A percentile compares a stretch with the other conserved stretches of the same genome.
Conservation (phyloP, 2,113 vertebrate species). For the Psilopogon haemacephalus region DNA sequence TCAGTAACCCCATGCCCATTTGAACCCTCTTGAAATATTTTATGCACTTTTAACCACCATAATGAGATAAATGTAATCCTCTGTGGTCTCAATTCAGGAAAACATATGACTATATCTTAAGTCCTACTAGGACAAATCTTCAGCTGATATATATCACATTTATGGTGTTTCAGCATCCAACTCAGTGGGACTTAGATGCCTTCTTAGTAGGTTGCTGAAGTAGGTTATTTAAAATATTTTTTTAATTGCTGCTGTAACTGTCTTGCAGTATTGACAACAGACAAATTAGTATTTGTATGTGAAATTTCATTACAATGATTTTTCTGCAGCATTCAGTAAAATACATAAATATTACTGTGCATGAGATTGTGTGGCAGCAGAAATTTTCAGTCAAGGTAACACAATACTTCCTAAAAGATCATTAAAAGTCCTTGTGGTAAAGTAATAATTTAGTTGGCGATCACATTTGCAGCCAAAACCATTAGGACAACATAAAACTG, state of each 20-base stretch:
- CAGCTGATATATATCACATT: background rate
- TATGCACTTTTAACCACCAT: background rate
- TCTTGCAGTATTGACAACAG: background rate
- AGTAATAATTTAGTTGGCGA: background rate
- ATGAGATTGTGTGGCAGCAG: background rate
- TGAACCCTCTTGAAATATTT: background rate
- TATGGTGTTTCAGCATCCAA: background rate
- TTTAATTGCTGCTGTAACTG: background rate
- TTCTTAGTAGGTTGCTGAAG: background rate
- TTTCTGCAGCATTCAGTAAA: background rate
- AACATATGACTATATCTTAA: background rate
- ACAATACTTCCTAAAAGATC: background rate
- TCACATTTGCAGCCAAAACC: conserved; percentile 58
- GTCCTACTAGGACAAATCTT: background rate
- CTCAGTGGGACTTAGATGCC: background rate
- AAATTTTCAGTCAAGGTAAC: conserved; percentile 15
- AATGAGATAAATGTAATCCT: background rate
- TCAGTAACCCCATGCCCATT: background rate
- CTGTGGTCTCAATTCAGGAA: background rate
- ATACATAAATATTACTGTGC: background rate
- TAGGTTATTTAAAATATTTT: background rate
- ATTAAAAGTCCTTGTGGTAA: conserved; percentile 20
- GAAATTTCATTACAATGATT: background rate
- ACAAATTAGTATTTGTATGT: background rate
- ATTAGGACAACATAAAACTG: conserved; percentile 54